Conservation (phyloP, 2,113 vertebrate genomes). For the Girardinichthys multiradiatus region DNA sequence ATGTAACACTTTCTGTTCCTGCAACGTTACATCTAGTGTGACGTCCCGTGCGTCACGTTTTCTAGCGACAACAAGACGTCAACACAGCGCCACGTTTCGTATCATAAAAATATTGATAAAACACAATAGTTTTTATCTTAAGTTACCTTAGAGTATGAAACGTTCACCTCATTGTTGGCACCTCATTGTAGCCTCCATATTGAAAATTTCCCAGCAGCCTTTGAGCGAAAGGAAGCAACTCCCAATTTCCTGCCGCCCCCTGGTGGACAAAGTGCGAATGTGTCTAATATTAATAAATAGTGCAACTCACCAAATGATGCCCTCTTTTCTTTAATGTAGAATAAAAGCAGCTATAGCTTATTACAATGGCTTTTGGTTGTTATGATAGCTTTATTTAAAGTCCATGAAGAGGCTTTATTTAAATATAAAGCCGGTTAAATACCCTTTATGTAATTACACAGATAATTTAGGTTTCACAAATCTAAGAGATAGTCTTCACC, state of each 20-base stretch:
- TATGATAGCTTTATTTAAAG: too few relatives aligned
- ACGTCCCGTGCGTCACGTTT: background rate
- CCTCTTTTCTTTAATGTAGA: too few relatives aligned
- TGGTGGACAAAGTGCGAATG: background rate
- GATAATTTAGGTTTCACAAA: too few relatives aligned
- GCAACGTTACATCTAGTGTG: background rate
- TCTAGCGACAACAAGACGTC: background rate
- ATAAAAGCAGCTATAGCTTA: too few relatives aligned
- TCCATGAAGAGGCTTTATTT: too few relatives aligned
- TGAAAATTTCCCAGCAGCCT: constrained; percentile 49
- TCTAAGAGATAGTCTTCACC: too few relatives aligned
- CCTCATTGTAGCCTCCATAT: fast-evolving
- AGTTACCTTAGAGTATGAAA: fast-evolving
- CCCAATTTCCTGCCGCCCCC: background rate
- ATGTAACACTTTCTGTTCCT: background rate
- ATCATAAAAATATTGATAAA: background rate
- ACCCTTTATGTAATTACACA: too few relatives aligned
- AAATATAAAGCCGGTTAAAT: too few relatives aligned
- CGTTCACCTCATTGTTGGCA: constrained; percentile 5
- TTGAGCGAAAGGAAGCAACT: background rate
- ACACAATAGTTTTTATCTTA: fast-evolving
- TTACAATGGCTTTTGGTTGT: background rate
- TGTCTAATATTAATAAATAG: background rate
- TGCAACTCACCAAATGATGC: too few relatives aligned
- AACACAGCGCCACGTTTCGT: background rate